phyloP scores from a whole-genome alignment of 2,113 vertebrate genomes.

The Pithys albifrons region DNA sequence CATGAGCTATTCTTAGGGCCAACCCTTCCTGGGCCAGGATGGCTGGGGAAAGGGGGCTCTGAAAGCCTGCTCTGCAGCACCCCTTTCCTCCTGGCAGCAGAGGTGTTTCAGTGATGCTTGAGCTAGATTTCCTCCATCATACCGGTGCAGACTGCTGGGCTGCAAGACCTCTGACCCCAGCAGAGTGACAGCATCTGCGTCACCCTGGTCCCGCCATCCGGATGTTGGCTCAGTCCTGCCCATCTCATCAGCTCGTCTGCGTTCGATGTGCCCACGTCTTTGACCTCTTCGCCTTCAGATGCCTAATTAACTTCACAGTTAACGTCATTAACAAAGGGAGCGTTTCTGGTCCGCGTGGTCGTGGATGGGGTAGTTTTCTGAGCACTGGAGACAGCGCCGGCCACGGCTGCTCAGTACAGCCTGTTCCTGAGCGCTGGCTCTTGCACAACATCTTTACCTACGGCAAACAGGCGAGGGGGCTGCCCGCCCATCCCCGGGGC shows the following conservation, averaged over 20 bases:
- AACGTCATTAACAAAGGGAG: background rate
- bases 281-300: background rate
- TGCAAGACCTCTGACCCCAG: background rate
- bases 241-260: background rate
- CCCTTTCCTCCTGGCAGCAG: background rate
- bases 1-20: background rate
- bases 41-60: background rate
- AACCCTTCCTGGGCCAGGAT: background rate
- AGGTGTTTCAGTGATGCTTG: background rate
- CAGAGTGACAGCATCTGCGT: background rate
- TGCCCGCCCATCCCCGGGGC: background rate
- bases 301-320: background rate
- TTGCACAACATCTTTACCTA: background rate
- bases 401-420: background rate
- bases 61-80: background rate
- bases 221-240: background rate
- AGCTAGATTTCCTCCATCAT: background rate
- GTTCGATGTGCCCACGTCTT: fast-evolving
- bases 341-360: background rate
- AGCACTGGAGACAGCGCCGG: background rate
- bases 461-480: background rate
- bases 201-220: background rate
- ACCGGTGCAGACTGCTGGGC: fast-evolving
- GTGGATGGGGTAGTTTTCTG: background rate
- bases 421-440: background rate